phyloP scores from a whole-genome alignment of 2,888 invertebrate genomes.

The Ichneumoninae sp. region DNA sequence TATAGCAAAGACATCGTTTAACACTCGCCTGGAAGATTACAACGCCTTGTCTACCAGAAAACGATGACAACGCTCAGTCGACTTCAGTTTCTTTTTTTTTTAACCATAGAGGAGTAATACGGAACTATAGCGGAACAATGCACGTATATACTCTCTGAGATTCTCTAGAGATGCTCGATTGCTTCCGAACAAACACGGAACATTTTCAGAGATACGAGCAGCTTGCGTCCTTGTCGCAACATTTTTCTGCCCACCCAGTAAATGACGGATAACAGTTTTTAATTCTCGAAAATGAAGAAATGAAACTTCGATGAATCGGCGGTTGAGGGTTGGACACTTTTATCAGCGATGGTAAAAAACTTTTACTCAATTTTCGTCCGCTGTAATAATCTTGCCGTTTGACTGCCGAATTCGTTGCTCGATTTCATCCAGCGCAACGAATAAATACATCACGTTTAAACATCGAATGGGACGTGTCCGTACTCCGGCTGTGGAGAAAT shows the following conservation, averaged over 20 bases:
- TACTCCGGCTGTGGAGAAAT: not conserved
- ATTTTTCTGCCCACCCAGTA: not conserved
- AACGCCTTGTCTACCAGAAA: not conserved
- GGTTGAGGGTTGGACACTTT: not conserved
- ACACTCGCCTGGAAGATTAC: slow-evolving; percentile 1
- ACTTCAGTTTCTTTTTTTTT: not conserved
- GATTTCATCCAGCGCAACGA: not conserved
- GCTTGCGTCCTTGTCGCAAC: not conserved
- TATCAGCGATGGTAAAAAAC: not conserved
- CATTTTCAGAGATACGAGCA: not conserved
- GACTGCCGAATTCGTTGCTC: not conserved
- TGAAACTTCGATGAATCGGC: not conserved
- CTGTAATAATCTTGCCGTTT: not conserved
- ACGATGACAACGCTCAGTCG: not conserved
- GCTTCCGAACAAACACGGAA: not conserved
- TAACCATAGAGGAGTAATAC: not conserved
- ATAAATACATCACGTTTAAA: not conserved
- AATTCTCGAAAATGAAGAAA: not conserved
- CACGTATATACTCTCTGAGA: not conserved
- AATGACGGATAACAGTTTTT: not conserved
- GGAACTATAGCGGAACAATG: not conserved
- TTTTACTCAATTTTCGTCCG: not conserved
- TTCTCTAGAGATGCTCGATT: not conserved
- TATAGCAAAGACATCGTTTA: not conserved
- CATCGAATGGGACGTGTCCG: not conserved